Evolutionary conservation across 2,113 vertebrate genomes (phyloP).

Genomic region (Neofelis nebulosa): DNA sequence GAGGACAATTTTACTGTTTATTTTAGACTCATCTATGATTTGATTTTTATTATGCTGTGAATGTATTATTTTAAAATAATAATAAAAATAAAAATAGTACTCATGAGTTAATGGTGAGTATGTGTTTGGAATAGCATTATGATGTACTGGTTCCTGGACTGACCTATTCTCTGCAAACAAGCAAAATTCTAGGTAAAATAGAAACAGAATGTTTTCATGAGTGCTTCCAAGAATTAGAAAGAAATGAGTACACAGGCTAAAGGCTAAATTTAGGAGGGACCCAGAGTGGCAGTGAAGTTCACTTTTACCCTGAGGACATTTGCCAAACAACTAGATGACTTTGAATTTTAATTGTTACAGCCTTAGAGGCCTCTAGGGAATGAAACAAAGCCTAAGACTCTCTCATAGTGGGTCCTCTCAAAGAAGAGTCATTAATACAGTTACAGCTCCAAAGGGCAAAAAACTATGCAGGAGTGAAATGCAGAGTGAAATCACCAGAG

Average conservation of each 20-base stretch:
- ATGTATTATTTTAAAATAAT: constrained; percentile 31
- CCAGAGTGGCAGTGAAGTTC: not conserved
- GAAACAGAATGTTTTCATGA: not conserved
- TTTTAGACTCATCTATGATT: not conserved
- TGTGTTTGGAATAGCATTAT: not conserved
- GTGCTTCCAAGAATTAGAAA: not conserved
- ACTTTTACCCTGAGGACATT: not conserved
- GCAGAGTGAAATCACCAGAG: not conserved
- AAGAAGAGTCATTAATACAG: not conserved
- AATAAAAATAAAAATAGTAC: not conserved
- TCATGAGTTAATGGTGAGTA: not conserved
- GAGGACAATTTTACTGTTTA: not conserved
- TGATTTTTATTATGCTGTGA: constrained; percentile 17
- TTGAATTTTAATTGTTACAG: not conserved
- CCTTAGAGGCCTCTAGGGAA: not conserved
- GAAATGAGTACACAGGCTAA: not conserved
- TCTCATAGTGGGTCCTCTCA: not conserved
- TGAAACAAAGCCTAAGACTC: not conserved
- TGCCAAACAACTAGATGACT: not conserved
- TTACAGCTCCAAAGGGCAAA: not conserved
- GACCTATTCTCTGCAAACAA: not conserved
- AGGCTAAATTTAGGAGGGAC: not conserved
- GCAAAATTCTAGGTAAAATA: not conserved
- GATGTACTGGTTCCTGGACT: not conserved
- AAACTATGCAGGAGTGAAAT: not conserved